Evolutionary conservation across 2,797 vertebrate genomes (phyloP), one percentile per base, ranked within the genome.

Genomic region (Coccyzus lansbergi): DNA sequence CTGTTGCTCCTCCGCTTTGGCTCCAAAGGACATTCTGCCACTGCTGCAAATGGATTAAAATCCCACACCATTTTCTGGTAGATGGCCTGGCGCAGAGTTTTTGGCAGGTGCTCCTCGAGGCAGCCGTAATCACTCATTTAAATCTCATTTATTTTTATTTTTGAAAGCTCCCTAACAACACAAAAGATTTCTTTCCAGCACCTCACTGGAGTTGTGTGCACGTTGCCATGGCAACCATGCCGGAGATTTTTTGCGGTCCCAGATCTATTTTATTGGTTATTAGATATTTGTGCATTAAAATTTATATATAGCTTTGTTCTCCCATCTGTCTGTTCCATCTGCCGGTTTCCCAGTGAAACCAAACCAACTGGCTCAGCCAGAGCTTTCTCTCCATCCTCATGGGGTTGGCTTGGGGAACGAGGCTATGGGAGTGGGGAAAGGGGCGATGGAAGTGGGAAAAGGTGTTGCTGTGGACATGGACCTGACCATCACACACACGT

Each of bases 301-400:
- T 56, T 90, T 6, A 78, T 86, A 83, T 60, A 75, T 36, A 80
- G 31, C 58, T 92, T 72, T 93, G 55, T 80, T 95, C 55, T 88
- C 58, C 95, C 94, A 95, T 93, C 94, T 95, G 94, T 83, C 79
- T 83, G 46, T 46, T 83, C 71, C 86, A 94, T 95, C 88, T 95
- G 92, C 83, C 94, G 69, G 65, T 92, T 93, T 91, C 62, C 42
- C 70, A 89, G 42, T 75, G 76, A 92, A 89, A 95, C 87, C 68
- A 33, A 85, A 86, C 48, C 38, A 18, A 7, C 89, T 93, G 71
- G 84, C 84, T 92, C 16, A 25, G 55, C 12, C 71, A 88, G 59
- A 71, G 55, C 51, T 85, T 38, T 53, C 15, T 62, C 28, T 16
- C 75, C 51, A 92, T 81, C 42, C 51, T 59, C 24, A 4, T 55